phyloP scores from a whole-genome alignment of 2,113 vertebrate species.

The Oryzias curvinotus region DNA sequence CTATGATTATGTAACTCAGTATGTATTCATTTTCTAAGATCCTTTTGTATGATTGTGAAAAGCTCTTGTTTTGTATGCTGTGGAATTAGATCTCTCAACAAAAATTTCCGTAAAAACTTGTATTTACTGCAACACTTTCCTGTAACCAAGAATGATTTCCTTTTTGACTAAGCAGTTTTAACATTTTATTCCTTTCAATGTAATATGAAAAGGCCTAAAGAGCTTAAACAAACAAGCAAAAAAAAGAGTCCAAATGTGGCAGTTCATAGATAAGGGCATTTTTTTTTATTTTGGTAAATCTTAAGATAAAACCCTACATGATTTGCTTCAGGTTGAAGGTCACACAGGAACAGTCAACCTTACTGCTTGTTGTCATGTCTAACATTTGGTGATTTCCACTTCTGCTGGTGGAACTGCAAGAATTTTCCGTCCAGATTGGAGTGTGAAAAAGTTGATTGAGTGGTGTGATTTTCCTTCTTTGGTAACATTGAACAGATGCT shows the following conservation, averaged over 20 bases:
- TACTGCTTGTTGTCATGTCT: background rate
- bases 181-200: no score
- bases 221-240: no score
- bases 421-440: conserved; percentile 1
- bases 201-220: no score
- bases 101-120: no score
- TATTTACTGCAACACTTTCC: no score
- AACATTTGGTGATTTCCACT: conserved; percentile 8
- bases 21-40: conserved; percentile 26
- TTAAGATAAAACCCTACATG: background rate
- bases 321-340: background rate
- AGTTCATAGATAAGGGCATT: no score
- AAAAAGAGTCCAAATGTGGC: no score
- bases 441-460: background rate
- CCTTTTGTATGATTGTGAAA: conserved; percentile 27
- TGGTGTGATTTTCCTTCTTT: background rate
- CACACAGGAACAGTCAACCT: background rate
- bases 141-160: no score
- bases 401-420: background rate
- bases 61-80: conserved; percentile 17
- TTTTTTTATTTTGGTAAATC: no score
- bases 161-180: no score
- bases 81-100: background rate
- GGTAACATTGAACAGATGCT: background rate
- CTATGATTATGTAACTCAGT: conserved; percentile 43